These are phyloP conservation scores for Orbicella faveolata DNA, from an alignment of 64 coral and sea anemone species.

Conservation along the genomic window DNA sequence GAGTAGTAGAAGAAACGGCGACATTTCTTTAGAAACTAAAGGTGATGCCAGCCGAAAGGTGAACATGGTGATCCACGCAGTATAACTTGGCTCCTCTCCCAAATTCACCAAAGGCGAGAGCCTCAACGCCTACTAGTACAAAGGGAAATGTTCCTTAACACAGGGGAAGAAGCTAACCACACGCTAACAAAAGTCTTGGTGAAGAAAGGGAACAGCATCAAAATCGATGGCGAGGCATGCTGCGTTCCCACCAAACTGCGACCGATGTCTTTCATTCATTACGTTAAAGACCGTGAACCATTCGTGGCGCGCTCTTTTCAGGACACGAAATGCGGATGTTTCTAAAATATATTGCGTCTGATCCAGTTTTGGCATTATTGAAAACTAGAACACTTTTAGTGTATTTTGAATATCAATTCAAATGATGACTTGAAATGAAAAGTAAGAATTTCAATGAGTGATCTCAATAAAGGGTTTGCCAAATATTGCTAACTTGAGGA, in stretches of 20 bases:
- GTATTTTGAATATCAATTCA: no score
- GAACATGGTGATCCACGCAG: background rate
- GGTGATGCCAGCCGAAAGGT: background rate
- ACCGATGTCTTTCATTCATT: background rate
- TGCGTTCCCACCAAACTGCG: slow-evolving; percentile 8
- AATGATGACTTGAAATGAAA: no score
- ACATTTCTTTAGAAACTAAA: background rate
- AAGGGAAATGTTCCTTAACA: background rate
- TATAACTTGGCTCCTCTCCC: background rate
- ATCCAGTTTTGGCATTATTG: no score
- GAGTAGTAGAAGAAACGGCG: no score
- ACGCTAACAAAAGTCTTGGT: background rate
- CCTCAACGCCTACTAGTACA: slow-evolving; percentile 11
- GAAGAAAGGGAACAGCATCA: background rate
- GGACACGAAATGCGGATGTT: background rate
- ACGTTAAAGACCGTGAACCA: background rate
- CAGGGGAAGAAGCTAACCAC: background rate
- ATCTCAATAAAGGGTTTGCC: no score
- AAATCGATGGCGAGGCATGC: background rate
- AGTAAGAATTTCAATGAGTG: no score
- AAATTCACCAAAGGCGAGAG: background rate
- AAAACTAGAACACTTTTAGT: no score
- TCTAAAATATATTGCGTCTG: background rate
- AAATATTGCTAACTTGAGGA: no score
- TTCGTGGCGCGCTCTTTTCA: background rate